Evolutionary conservation across 1,140 invertebrate species (phyloP), one percentile per base, ranked within the genome.

Genomic region (Teleogryllus occipitalis): DNA sequence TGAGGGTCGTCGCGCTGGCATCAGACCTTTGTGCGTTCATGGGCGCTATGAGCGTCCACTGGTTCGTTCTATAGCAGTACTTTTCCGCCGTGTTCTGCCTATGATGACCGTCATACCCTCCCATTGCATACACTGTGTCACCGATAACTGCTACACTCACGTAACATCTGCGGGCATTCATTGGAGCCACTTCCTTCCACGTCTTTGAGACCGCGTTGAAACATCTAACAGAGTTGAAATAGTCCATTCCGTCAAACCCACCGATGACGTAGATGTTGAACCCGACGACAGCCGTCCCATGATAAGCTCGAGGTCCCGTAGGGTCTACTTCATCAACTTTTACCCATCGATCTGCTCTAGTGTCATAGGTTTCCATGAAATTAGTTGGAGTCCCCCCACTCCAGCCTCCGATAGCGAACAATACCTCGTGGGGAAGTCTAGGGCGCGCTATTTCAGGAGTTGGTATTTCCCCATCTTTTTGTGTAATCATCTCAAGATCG

Each of bases 331-430:
- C 88, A 73, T 87, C 85, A 7, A 89, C 85, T 87, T 89, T 88
- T 21, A 92, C 88, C 93, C 93, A 95, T 75, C 91, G 87, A 85
- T 95, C 93, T 5, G 93, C 92, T 80, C 92, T 84, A 0, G 92
- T 92, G 83, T 95, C 93, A 84, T 94, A 95, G 0, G 92, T 92
- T 84, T 95, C 93, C 8, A 95, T 91, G 80, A 89, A 90, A 84
- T 90, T 91, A 0, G 93, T 94, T 2, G 93, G 90, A 10, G 88
- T 90, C 5, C 91, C 90, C 0, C 90, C 91, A 79, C 88, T 91
- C 93, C 93, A 95, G 4, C 94, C 94, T 7, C 93, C 93, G 77
- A 94, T 91, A 0, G 91, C 92, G 82, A 94, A 93, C 3, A 93
- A 82, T 22, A 93, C 89, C 82, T 92, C 91, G 82, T 92, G 90